These are phyloP conservation scores for Drosophila sp. DNA, from an alignment of 1,140 invertebrate species.

Conservation along the genomic window DNA sequence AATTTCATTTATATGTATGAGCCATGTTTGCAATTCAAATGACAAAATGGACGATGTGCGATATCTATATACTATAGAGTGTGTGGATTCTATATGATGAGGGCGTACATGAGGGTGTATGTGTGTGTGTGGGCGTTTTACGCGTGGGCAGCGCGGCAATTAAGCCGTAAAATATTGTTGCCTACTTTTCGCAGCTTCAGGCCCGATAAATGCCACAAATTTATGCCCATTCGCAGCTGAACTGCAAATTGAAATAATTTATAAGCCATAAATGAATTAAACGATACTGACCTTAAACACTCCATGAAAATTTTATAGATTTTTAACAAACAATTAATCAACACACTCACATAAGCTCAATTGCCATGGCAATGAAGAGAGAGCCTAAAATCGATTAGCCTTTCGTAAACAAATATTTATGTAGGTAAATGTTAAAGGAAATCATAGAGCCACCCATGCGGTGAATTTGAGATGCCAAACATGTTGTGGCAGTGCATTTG, in stretches of 20 bases:
- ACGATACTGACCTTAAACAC: neutral
- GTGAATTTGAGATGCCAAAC: conserved; percentile 35
- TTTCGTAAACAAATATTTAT: neutral
- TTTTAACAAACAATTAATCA: conserved; percentile 3
- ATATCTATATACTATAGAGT: conserved; percentile 31
- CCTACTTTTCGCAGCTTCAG: conserved; percentile 57
- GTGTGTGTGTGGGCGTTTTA: conserved; percentile 10
- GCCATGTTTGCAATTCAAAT: conserved; percentile 70
- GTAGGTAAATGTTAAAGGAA: neutral
- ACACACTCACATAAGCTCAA: neutral
- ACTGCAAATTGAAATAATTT: conserved; percentile 42
- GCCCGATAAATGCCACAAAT: conserved; percentile 1
- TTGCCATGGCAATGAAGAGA: neutral
- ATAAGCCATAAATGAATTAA: conserved; percentile 16
- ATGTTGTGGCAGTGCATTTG: conserved; percentile 34
- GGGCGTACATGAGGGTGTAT: conserved; percentile 19
- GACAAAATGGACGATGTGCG: conserved; percentile 34
- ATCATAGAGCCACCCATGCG: conserved; percentile 1
- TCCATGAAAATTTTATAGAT: conserved; percentile 2
- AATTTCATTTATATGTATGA: conserved; percentile 68
- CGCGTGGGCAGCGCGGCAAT: conserved; percentile 40
- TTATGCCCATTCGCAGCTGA: conserved; percentile 5
- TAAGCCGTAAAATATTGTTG: conserved; percentile 65
- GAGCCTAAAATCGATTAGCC: neutral
- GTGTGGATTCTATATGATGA: conserved; percentile 2